phyloP scores from a whole-genome alignment of 2,113 vertebrate genomes.

The Lagopus leucura region DNA sequence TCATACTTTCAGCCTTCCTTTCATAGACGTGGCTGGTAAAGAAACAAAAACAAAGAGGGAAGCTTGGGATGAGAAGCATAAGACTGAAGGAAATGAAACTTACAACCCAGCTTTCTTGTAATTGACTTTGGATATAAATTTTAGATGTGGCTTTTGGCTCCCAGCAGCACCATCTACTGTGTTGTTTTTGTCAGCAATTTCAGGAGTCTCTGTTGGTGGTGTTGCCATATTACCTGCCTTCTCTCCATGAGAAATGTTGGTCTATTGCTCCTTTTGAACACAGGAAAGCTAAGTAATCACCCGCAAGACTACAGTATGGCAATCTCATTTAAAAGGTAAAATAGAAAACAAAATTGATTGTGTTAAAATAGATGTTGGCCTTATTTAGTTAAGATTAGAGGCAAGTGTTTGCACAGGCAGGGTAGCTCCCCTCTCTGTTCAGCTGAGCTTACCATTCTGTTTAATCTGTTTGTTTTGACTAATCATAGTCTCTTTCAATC shows the following conservation, averaged over 20 bases:
- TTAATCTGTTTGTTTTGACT: not conserved
- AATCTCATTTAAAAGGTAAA: not conserved
- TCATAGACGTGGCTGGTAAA: not conserved
- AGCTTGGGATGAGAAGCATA: not conserved
- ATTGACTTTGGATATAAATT: not conserved
- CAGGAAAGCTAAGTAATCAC: rapidly evolving
- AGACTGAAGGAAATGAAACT: not conserved
- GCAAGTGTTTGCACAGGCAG: not conserved
- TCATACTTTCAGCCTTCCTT: not conserved
- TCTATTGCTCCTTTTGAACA: not conserved
- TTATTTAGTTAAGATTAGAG: not conserved
- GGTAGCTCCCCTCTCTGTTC: not conserved
- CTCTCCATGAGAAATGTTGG: not conserved
- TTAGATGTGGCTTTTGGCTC: not conserved
- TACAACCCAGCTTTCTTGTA: not conserved
- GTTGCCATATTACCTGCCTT: not conserved
- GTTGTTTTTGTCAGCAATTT: not conserved
- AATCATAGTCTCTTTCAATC: not conserved
- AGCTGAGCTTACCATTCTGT: not conserved
- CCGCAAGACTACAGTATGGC: not conserved
- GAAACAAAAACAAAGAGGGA: not conserved
- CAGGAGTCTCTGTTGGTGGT: not conserved
- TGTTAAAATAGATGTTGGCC: not conserved
- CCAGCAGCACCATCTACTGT: not conserved
- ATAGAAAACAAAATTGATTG: not conserved